Evolutionary conservation across 2,797 vertebrate species (phyloP), one percentile per base, ranked within the genome.

Genomic region (Melanogrammus aeglefinus): DNA sequence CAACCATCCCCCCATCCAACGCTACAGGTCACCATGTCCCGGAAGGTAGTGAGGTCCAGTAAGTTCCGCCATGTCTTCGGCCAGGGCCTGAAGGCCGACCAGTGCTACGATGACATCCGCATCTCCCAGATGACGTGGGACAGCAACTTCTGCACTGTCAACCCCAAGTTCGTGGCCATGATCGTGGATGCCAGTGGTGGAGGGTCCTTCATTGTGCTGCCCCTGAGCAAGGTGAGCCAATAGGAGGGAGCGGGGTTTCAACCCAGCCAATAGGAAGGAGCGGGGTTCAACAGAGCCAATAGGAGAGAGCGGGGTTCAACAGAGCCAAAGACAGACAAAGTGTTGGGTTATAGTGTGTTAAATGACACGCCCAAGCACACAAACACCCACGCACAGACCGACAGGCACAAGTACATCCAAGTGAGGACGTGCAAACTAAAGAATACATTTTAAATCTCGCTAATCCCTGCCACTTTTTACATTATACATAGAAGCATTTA

Each of bases 121-220:
- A 96, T 98, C 88, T 97, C 96, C 36, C 96, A 97, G 93, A 97
- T 96, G 94, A 98, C 96, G 38, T 98, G 96, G 96, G 96, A 98
- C 92, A 96, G 96, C 88, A 96, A 95, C 88, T 97, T 98, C 93
- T 98, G 96, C 82, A 82, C 96, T 0, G 96, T 97, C 72, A 98
- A 98, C 93, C 96, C 96, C 81, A 97, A 96, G 79, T 98, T 97
- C 29, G 91, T 98, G 91, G 96, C 96, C 91, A 96, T 97, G 89
- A 96, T 98, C 39, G 96, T 97, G 85, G 96, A 97, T 16, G 96
- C 96, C 89, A 97, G 96, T 0, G 96, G 96, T 0, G 96, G 96
- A 44, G 96, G 96, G n/a, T 93, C 96, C 81, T 97, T 97, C 92
- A 92, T 97, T 63, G 96, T 97, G 85, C 83, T 97, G 86, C 95